These are phyloP conservation scores for Carcina quercana DNA, from an alignment of 2,888 invertebrate species.

Conservation along the genomic window DNA sequence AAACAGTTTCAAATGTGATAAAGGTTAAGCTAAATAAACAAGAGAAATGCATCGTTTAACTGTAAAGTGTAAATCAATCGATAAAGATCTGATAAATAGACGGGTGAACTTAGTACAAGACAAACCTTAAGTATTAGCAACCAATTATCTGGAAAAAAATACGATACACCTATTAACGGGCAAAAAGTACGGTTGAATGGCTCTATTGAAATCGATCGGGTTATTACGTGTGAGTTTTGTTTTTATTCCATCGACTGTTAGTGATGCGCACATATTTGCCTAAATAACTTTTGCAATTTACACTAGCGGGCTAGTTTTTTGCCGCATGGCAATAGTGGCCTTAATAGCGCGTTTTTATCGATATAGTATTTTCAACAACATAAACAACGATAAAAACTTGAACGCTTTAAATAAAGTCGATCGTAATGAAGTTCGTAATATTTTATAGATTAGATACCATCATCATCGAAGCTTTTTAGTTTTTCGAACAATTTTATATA, in stretches of 20 bases:
- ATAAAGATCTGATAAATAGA: slow-evolving; percentile 33
- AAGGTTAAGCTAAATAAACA: slow-evolving; percentile 11
- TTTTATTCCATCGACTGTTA: slow-evolving; percentile 7
- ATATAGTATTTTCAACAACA: slow-evolving; percentile 1
- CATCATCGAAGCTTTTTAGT: slow-evolving; percentile 1
- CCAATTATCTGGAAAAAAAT: slow-evolving; percentile 45
- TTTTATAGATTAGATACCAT: slow-evolving; percentile 9
- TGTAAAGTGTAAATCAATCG: slow-evolving; percentile 35
- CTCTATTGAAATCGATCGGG: slow-evolving; percentile 15
- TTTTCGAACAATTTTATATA: slow-evolving; percentile 4
- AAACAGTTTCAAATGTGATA: slow-evolving; percentile 11
- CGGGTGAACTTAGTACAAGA: slow-evolving; percentile 24
- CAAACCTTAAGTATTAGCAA: slow-evolving; percentile 37
- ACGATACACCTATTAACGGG: slow-evolving; percentile 12
- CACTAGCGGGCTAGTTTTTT: slow-evolving; percentile 7
- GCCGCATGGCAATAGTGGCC: not conserved
- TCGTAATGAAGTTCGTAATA: slow-evolving; percentile 10
- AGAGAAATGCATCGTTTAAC: slow-evolving; percentile 22
- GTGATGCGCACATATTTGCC: slow-evolving; percentile 13
- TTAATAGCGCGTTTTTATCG: slow-evolving; percentile 11
- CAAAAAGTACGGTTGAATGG: slow-evolving; percentile 11
- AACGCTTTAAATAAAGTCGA: too few species aligned
- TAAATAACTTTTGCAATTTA: slow-evolving; percentile 12
- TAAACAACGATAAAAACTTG: not conserved
- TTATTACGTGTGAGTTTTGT: slow-evolving; percentile 12